Conservation (phyloP, 2,888 invertebrate genomes). For the Torymus aiolomorphi region DNA sequence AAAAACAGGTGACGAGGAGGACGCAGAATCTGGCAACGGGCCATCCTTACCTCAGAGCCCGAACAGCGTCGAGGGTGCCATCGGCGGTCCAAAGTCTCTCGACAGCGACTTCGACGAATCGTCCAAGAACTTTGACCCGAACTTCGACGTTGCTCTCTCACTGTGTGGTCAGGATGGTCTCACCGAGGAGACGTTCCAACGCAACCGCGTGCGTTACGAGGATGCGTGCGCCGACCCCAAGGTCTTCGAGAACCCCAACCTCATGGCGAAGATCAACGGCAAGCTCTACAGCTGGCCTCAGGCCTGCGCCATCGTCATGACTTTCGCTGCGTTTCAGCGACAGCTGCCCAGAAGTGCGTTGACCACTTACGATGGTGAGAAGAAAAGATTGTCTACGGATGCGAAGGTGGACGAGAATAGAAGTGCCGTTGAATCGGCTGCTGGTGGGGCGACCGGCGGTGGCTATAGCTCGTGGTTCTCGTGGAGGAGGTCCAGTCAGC, state of each 20-base stretch:
- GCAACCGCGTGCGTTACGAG: constrained; percentile 77
- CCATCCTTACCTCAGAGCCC: constrained; percentile 96
- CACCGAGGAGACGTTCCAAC: constrained; percentile 80
- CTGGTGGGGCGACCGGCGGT: constrained; percentile 38
- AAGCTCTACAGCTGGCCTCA: constrained; percentile 94
- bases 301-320: constrained; percentile 93
- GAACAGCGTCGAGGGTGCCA: constrained; percentile 89
- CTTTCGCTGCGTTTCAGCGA: constrained; percentile 90
- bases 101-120: constrained; percentile 91
- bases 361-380: constrained; percentile 69
- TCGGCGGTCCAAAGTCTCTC: constrained; percentile 81
- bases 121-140: constrained; percentile 66
- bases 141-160: constrained; percentile 83
- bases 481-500: constrained; percentile 76
- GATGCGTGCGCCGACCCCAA: constrained; percentile 84
- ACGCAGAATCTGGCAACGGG: constrained; percentile 97
- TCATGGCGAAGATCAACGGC: constrained; percentile 90
- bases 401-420: constrained; percentile 59
- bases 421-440: constrained; percentile 27
- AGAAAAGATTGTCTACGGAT: constrained; percentile 60
- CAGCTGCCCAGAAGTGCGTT: constrained; percentile 82
- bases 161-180: constrained; percentile 83
- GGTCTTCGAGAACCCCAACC: constrained; percentile 86
- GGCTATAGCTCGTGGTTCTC: constrained; percentile 79
- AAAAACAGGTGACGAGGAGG: constrained; percentile 85